These are phyloP conservation scores for Harmothoe impar DNA, from an alignment of 2,888 invertebrate genomes.

Conservation along the genomic window DNA sequence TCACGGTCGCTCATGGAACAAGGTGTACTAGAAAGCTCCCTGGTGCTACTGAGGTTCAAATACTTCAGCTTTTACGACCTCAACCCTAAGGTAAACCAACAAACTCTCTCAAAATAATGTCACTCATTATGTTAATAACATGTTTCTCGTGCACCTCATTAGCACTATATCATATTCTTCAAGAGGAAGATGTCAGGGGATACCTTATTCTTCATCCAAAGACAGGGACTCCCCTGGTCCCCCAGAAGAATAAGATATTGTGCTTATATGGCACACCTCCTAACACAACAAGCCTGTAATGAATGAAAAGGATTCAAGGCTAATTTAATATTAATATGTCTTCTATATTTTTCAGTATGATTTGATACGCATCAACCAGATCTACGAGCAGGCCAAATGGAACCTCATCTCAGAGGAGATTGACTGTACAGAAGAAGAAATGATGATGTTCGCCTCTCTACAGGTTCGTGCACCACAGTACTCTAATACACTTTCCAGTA, in stretches of 20 bases:
- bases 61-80: constrained; percentile 97
- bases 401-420: constrained; percentile 97
- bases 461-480: constrained; percentile 89
- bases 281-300: no score
- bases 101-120: no score
- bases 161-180: no score
- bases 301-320: no score
- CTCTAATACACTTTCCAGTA: neutral
- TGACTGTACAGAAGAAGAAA: constrained; percentile 99
- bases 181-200: no score
- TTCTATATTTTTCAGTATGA: constrained; percentile 87
- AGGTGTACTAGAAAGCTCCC: constrained; percentile 95
- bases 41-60: constrained; percentile 94
- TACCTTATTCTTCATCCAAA: no score
- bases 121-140: no score
- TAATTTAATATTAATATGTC: no score
- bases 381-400: constrained; percentile 99
- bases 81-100: constrained; percentile 90
- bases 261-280: no score
- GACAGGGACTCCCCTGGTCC: no score
- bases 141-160: no score
- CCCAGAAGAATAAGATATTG: no score
- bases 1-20: constrained; percentile 99
- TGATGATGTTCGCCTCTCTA: constrained; percentile 97
- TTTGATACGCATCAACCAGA: constrained; percentile 96